Base-by-base conservation (phyloP, 2,888 invertebrate species). In the Nemurella pictetii region DNA sequence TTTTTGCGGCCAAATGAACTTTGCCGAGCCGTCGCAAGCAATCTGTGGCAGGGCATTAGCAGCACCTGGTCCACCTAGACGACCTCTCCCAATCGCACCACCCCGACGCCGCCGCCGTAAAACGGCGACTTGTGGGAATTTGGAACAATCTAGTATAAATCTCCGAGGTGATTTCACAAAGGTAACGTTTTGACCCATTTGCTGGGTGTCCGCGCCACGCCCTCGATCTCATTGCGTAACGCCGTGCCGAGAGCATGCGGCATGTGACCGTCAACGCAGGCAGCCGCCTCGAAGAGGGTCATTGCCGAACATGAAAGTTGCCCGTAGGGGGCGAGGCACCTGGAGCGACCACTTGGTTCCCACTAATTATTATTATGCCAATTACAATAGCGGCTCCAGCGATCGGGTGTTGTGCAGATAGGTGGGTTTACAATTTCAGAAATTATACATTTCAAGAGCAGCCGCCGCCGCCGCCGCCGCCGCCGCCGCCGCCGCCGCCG, bases 111-210 rank as follows among this genome's bases (percentile, higher is more conserved):
- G 20, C 82, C 82, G 20, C 82, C 72, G 12, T n/a, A 26, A 28
- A 55, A 9, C 82, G 27, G 2, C 72, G 28, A 27, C 28, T 82
- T 82, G 25, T 82, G 82, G 28, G 82, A 81, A 82, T 82, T 82
- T 82, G 82, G 82, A 72, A 82, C 82, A 82, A 82, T 55, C 55
- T 72, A 82, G 82, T 72, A 81, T 81, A 81, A 75, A 55, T 81
- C 55, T 81, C 81, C n/a, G 20, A 55, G 26, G 36, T 81, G 81
- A 35, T 35, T 81, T 81, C 55, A 55, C 81, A 55, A 36, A 36
- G 81, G 30, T 35, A 55, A 28, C 55, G 27, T 82, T 82, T 28
- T 82, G 82, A 82, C 82, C 82, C 82, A 82, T 82, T 82, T 82
- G 72, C 55, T 82, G 26, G 27, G n/a, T n/a, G n/a, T n/a, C n/a